Conservation (phyloP, 2,113 vertebrate species). For the Pseudopipra pipra region DNA sequence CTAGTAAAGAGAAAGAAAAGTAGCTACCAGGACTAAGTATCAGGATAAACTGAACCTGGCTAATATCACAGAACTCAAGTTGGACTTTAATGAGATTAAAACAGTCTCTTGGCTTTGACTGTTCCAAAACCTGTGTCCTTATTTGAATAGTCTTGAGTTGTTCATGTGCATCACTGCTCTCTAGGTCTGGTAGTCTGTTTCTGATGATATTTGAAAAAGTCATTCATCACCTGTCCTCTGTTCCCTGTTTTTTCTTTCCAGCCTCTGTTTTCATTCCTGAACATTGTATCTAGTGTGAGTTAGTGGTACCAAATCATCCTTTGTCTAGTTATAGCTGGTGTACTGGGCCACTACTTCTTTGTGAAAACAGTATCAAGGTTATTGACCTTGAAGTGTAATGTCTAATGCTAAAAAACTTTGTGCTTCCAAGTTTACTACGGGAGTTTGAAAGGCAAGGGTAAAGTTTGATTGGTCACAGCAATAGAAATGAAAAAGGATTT, state of each 20-base stretch:
- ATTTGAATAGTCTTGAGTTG: fast-evolving
- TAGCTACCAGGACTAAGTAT: neutral
- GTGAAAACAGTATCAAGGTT: neutral
- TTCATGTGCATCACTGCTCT: neutral
- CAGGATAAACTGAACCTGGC: neutral
- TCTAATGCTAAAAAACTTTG: neutral
- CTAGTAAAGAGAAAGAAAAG: neutral
- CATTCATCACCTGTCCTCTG: neutral
- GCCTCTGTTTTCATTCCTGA: neutral
- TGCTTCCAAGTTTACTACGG: neutral
- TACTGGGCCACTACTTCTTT: neutral
- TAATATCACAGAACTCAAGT: neutral
- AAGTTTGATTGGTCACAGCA: neutral
- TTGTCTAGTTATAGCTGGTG: neutral
- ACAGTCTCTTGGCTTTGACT: neutral
- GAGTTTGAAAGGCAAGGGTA: neutral
- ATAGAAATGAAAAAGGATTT: neutral
- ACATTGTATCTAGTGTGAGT: neutral
- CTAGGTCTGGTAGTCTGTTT: neutral
- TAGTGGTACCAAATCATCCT: neutral
- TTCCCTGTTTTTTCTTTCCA: neutral
- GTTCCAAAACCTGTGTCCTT: neutral
- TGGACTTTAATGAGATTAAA: neutral
- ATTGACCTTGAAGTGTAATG: neutral
- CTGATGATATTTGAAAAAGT: neutral